Base-by-base conservation (phyloP, 2,797 vertebrate species). In the Anomalospiza imberbis region DNA sequence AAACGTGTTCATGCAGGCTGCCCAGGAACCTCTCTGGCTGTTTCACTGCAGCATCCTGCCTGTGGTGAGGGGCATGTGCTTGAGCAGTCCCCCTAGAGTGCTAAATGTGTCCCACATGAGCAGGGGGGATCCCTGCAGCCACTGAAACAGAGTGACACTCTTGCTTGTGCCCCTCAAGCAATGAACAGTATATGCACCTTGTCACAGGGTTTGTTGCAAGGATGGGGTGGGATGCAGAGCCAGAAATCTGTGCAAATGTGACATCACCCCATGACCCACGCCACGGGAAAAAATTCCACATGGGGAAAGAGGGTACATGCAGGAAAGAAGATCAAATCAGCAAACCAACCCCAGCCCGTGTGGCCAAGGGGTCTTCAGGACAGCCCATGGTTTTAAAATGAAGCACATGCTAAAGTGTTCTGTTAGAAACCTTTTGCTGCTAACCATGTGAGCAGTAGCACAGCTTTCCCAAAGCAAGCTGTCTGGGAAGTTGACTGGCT, bases 1-100 rank as follows among this genome's bases (percentile, higher is more conserved):
- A 3, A 5, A 16, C 0, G 0, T 13, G 6, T 16, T 78, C 3
- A 0, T 54, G 24, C 17, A 74, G 40, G 21, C 34, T 89, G 44
- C 47, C 24, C 60, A 31, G 70, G 45, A 77, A 9, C 20, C 13
- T 44, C 2, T 2, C 28, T 15, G 40, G 40, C 22, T 55, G 40
- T n/a, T 60, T 63, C 40, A 22, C 40, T 0, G 0, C 60, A 51
- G 7, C n/a, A 38, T 26, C 2, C 3, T 34, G 21, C 34, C 29
- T 70, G 36, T 73, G 68, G 9, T 6, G 2, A 21, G 29, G 17
- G 29, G 3, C 21, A 45, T 0, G 0, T 29, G 20, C 42, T 61
- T 0, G 4, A 63, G 17, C 76, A 79, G 14, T 38, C 22, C 15
- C 44, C 13, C 17, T 5, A 3, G 19, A 57, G 7, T 29, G 40